Evolutionary conservation across 1,140 invertebrate genomes (phyloP).

Genomic region (Caenorhabditis brenneri): DNA sequence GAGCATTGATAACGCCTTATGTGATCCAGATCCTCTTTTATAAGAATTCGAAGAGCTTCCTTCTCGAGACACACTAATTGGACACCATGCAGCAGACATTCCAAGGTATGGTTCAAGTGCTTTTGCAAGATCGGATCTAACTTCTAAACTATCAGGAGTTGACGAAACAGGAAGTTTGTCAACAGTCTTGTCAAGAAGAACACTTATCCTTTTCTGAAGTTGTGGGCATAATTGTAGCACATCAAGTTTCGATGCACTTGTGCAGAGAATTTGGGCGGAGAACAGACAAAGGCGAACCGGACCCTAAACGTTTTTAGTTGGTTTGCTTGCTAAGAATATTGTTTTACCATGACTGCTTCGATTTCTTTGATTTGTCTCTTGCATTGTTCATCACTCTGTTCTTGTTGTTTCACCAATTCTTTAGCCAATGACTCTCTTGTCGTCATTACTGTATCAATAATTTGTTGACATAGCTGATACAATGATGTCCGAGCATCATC

Average conservation of each 20-base stretch:
- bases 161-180: conserved; percentile 48
- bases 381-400: conserved; percentile 53
- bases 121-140: conserved; percentile 42
- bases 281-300: conserved; percentile 56
- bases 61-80: conserved; percentile 29
- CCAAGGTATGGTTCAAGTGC: conserved; percentile 48
- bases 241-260: conserved; percentile 68
- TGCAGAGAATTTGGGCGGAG: conserved; percentile 67
- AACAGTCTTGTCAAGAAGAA: conserved; percentile 34
- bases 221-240: conserved; percentile 54
- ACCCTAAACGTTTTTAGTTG: neutral
- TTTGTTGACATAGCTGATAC: conserved; percentile 49
- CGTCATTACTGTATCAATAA: conserved; percentile 54
- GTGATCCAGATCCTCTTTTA: conserved; percentile 33
- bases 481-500: conserved; percentile 30
- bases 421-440: conserved; percentile 51
- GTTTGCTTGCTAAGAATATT: neutral
- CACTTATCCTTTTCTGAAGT: conserved; percentile 51
- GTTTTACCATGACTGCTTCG: conserved; percentile 39
- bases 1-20: conserved; percentile 20
- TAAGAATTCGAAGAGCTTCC: conserved; percentile 39
- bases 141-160: conserved; percentile 43
- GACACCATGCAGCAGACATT: conserved; percentile 52
- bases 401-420: conserved; percentile 55
- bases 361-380: conserved; percentile 54